phyloP scores from a whole-genome alignment of 2,888 invertebrate genomes.

The Aspidiotus rigidus region DNA sequence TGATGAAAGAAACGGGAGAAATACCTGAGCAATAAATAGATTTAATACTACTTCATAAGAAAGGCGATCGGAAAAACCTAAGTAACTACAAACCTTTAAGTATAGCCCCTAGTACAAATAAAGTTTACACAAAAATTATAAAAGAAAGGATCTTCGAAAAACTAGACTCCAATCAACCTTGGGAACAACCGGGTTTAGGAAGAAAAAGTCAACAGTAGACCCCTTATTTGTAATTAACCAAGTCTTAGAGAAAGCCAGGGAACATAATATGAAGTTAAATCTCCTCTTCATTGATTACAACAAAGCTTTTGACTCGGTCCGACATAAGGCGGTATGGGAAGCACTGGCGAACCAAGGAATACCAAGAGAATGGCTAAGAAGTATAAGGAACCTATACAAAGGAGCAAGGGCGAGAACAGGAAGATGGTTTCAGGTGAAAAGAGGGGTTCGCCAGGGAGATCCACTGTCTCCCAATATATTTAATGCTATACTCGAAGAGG shows the following conservation, averaged over 20 bases:
- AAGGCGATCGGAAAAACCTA: background rate
- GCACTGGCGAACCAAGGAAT: background rate
- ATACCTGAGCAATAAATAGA: background rate
- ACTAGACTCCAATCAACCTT: background rate
- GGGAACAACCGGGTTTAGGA: background rate
- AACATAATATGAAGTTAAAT: background rate
- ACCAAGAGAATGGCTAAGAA: background rate
- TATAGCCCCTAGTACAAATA: background rate
- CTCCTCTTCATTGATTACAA: background rate
- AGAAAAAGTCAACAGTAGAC: too few species aligned
- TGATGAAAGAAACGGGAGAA: background rate
- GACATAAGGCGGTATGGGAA: background rate
- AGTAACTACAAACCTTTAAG: background rate
- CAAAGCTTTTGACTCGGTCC: background rate
- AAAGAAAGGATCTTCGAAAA: background rate
- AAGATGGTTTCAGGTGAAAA: background rate
- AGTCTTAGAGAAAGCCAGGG: background rate
- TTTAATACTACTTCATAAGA: background rate
- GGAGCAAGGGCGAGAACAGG: background rate
- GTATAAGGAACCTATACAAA: background rate
- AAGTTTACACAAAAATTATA: background rate
- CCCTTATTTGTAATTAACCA: background rate
- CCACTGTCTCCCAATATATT: background rate
- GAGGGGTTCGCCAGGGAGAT: background rate
- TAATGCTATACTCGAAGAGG: background rate